Percentiles rank a stretch among this genome's conserved stretches.
These are phyloP conservation scores for Elysia crispata DNA, from an alignment of 2,888 invertebrate genomes.

Conservation along the genomic window DNA sequence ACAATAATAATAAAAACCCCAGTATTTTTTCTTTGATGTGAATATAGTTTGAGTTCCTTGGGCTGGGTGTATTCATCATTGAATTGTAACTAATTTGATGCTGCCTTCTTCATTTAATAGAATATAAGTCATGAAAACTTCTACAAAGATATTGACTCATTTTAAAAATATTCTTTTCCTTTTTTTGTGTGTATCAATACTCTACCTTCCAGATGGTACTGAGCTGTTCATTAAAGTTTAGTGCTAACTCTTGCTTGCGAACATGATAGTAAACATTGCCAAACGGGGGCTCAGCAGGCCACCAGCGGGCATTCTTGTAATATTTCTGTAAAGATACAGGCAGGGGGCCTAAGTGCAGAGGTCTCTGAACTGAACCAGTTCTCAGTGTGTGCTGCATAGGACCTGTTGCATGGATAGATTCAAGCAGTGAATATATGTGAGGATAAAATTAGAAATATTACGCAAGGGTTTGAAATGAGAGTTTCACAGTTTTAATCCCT, in stretches of 20 bases:
- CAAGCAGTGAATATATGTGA: no score
- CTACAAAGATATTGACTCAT: neutral
- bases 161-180: neutral
- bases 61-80: no score
- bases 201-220: slow-evolving; percentile 69
- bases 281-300: slow-evolving; percentile 59
- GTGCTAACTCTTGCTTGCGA: slow-evolving; percentile 59
- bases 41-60: no score
- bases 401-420: slow-evolving; percentile 53
- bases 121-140: no score
- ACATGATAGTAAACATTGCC: slow-evolving; percentile 61
- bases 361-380: slow-evolving; percentile 56
- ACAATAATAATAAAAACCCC: no score
- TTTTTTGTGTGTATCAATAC: no score
- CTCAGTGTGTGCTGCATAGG: slow-evolving; percentile 62
- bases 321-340: slow-evolving; percentile 64
- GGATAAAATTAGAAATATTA: no score
- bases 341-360: slow-evolving; percentile 57
- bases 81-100: no score
- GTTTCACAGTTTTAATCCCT: no score
- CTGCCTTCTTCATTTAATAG: no score
- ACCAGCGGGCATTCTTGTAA: slow-evolving; percentile 70
- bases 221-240: slow-evolving; percentile 68
- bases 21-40: no score
- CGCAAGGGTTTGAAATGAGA: no score